Evolutionary conservation across 1,140 invertebrate genomes (phyloP).

Genomic region (Hermatobates lingyangjiaoensis): DNA sequence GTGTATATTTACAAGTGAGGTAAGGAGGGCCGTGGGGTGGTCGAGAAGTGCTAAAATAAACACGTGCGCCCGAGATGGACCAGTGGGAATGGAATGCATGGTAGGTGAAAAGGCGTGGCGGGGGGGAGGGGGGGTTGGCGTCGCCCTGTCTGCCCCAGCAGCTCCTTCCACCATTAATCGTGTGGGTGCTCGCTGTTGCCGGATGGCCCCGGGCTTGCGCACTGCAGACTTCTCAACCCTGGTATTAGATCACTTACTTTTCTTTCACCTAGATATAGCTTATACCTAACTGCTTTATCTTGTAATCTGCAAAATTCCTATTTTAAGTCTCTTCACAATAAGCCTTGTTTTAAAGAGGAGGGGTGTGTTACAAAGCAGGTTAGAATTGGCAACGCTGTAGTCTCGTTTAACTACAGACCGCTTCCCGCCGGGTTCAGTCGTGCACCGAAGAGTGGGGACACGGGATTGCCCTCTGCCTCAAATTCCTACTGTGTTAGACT

Average conservation of each 20-base stretch:
- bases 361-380: no score
- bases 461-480: conserved; percentile 28
- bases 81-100: not conserved
- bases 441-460: conserved; percentile 22
- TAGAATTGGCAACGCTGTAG: conserved; percentile 22
- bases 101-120: conserved; percentile 8
- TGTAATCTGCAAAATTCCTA: no score
- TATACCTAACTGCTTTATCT: no score
- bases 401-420: conserved; percentile 11
- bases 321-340: no score
- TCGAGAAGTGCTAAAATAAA: not conserved
- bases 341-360: no score
- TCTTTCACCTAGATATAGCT: no score
- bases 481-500: conserved; percentile 22
- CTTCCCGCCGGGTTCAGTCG: conserved; percentile 21
- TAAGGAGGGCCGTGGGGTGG: no score
- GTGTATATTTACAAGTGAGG: no score
- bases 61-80: not conserved
- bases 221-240: conserved; percentile 20
- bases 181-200: conserved; percentile 36
- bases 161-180: conserved; percentile 27
- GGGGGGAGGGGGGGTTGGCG: conserved; percentile 13
- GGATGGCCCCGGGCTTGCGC: conserved; percentile 29
- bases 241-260: conserved; percentile 13
- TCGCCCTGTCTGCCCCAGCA: conserved; percentile 71